These are phyloP conservation scores for Anticlea derivata DNA, from an alignment of 2,888 invertebrate species.

Conservation along the genomic window DNA sequence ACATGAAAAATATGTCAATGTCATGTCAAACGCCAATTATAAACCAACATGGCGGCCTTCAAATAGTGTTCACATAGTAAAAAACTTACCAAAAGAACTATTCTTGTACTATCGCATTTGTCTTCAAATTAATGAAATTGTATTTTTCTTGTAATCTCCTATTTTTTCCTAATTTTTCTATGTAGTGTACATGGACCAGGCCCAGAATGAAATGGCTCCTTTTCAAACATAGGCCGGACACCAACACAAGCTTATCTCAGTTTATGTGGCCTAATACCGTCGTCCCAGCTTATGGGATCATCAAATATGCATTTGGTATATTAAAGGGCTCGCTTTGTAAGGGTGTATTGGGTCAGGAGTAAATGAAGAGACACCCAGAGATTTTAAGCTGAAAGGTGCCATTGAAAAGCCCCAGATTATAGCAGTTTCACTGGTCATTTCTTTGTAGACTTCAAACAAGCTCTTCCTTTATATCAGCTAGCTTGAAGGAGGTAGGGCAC, in stretches of 20 bases:
- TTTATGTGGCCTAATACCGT: slow-evolving; percentile 41
- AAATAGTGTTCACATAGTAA: no score
- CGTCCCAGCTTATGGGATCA: slow-evolving; percentile 44
- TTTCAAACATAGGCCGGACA: slow-evolving; percentile 20
- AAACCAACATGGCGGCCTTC: no score
- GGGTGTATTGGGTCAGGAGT: slow-evolving; percentile 12
- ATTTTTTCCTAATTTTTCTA: no score
- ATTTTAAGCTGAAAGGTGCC: slow-evolving; percentile 3
- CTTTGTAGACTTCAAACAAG: background rate
- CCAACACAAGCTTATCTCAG: slow-evolving; percentile 43
- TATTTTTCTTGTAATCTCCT: no score
- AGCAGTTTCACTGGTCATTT: background rate
- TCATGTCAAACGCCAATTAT: no score
- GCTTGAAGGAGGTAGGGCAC: no score
- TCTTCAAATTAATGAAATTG: no score
- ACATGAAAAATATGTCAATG: no score
- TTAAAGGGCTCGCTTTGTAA: slow-evolving; percentile 36
- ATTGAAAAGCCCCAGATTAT: background rate
- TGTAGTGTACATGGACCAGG: no score
- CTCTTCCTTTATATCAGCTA: background rate
- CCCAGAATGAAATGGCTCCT: no score
- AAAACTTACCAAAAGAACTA: no score
- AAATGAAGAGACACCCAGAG: slow-evolving; percentile 1
- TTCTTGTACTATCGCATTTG: no score
- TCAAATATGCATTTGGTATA: slow-evolving; percentile 57